Percentiles rank a stretch among this genome's conserved stretches.
phyloP scores from a whole-genome alignment of 2,888 invertebrate genomes.

The Nycteola revayana region DNA sequence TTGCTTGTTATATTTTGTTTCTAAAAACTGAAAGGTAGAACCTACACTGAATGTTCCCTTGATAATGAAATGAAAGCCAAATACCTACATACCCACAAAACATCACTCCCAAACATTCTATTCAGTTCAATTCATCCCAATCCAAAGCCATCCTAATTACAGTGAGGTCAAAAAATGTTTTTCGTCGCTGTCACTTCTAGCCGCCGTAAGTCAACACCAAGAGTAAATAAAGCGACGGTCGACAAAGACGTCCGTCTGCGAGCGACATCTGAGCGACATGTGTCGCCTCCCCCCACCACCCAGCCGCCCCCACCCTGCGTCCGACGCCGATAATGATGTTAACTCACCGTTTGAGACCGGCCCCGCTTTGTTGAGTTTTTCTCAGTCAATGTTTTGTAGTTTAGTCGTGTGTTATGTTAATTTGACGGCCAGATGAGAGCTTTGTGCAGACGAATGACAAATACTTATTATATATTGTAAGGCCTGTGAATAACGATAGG shows the following conservation, averaged over 20 bases:
- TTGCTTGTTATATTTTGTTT: no score
- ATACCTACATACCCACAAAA: neutral
- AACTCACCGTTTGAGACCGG: conserved; percentile 72
- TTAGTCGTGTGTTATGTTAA: conserved; percentile 35
- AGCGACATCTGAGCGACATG: conserved; percentile 80
- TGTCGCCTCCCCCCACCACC: conserved; percentile 57
- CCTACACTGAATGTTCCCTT: no score
- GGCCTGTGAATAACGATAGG: no score
- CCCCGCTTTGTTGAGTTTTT: conserved; percentile 73
- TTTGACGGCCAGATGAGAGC: conserved; percentile 15
- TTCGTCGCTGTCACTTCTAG: conserved; percentile 65
- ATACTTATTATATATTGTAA: no score
- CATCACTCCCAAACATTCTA: conserved; percentile 8
- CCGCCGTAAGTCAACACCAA: conserved; percentile 50
- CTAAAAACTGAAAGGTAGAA: no score
- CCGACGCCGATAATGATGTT: conserved; percentile 77
- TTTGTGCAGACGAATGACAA: neutral
- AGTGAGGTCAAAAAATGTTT: conserved; percentile 42
- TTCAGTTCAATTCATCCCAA: conserved; percentile 18
- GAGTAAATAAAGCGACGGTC: conserved; percentile 77
- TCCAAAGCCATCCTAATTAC: conserved; percentile 43
- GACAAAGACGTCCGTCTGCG: conserved; percentile 81
- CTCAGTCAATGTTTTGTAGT: conserved; percentile 47
- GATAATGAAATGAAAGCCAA: no score
- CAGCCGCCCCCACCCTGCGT: conserved; percentile 36